Evolutionary conservation across 2,113 vertebrate species (phyloP), one percentile per base, ranked within the genome.

Genomic region (Trochalopteron elliotii): DNA sequence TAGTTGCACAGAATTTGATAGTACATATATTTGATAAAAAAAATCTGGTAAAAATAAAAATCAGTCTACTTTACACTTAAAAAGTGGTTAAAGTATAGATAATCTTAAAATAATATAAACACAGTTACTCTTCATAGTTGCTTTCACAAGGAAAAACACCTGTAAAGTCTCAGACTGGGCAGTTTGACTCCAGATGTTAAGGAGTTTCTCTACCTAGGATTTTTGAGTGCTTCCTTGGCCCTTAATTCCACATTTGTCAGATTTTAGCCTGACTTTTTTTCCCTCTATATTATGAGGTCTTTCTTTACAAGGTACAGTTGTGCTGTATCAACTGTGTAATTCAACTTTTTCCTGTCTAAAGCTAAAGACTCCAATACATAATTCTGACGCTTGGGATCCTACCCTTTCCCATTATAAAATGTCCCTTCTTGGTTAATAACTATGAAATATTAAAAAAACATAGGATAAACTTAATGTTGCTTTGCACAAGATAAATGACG

Each of bases 401-500:
- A 83, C 70, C 23, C 68, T 92, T 94, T 63, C 68, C 21, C 40
- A 44, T 67, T 33, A 78, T 12, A 88, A 87, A 95, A 56, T 40
- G 31, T 7, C 27, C 25, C 27, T 69, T 91, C 95, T 70, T 49
- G 22, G 67, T 70, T 87, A 78, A 81, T 78, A 83, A 8, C 1
- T 18, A 55, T 35, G 59, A 77, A 89, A 80, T 76, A 85, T 11
- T 91, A 21, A 61, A 85, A 85, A 76, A 77, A 44, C 9, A 56
- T 5, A 88, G 53, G 24, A 77, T 80, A 83, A 94, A 30, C 10
- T 89, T 89, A 30, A 89, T 67, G 61, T 61, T 80, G 9, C 33
- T 77, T 67, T 50, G 80, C 78, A 92, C n/a, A 90, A 88, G 78
- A 74, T 74, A 95, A 87, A 24, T 78, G n/a, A 84, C 76, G 20